Percentiles rank a stretch among this genome's conserved stretches.
phyloP scores from a whole-genome alignment of 2,797 vertebrate species.

The Sebastes iracundus region DNA sequence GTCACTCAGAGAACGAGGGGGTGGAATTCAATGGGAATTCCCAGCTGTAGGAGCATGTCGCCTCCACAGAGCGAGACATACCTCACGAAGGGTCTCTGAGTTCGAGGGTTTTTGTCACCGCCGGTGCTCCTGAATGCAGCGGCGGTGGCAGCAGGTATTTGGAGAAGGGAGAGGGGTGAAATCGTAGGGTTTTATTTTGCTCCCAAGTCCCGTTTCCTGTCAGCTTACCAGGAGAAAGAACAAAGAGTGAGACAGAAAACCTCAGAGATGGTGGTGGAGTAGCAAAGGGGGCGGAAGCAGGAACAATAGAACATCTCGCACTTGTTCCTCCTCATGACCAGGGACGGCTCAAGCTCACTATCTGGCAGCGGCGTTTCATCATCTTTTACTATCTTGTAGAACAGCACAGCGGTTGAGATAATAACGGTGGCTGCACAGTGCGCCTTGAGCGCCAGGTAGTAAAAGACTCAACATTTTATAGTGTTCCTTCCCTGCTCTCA shows the following conservation, averaged over 20 bases:
- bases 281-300: neutral
- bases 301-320: conserved; percentile 20
- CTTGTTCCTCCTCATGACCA: conserved; percentile 12
- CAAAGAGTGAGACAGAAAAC: neutral
- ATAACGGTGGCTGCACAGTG: conserved; percentile 67
- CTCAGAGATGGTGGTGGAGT: neutral
- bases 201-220: conserved; percentile 13
- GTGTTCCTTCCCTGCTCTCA: conserved; percentile 43
- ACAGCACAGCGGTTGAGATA: conserved; percentile 73
- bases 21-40: conserved; percentile 46
- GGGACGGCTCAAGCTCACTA: conserved; percentile 17
- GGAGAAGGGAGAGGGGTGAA: conserved; percentile 3
- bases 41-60: conserved; percentile 2
- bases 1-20: conserved; percentile 7
- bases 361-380: conserved; percentile 58
- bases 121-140: conserved; percentile 19
- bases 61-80: conserved; percentile 13
- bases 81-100: conserved; percentile 28
- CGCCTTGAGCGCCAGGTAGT: conserved; percentile 72
- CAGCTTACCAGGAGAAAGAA: neutral
- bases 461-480: conserved; percentile 71
- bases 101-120: conserved; percentile 31
- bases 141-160: conserved; percentile 14
- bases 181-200: conserved; percentile 8
- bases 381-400: conserved; percentile 77